Percentiles rank a stretch among this genome's conserved stretches.
Conservation (phyloP, 2,888 invertebrate genomes). For the Scaptomyza caliginosa region DNA sequence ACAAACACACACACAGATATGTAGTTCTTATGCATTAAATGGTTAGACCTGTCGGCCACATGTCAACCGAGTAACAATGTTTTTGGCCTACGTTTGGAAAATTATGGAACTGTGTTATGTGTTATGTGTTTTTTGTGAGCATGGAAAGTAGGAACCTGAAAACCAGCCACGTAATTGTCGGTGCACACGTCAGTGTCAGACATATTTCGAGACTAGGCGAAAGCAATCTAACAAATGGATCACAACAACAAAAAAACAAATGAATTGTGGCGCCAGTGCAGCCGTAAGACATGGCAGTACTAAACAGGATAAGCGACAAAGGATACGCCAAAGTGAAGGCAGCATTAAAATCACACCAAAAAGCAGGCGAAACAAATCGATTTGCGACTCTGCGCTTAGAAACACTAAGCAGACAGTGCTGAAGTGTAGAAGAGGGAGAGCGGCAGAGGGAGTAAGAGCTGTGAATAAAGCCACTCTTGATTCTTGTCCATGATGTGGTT, state of each 20-base stretch:
- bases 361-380: conserved; percentile 71
- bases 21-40: conserved; percentile 8
- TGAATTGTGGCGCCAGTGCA: conserved; percentile 33
- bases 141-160: conserved; percentile 1
- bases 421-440: not conserved
- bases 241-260: conserved; percentile 16
- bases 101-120: conserved; percentile 1
- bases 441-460: not conserved
- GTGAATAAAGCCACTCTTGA: not conserved
- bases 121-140: not conserved
- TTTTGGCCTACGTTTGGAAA: conserved; percentile 11
- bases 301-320: conserved; percentile 25
- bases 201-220: conserved; percentile 26
- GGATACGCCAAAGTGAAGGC: conserved; percentile 14
- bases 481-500: not conserved
- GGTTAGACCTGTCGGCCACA: conserved; percentile 59
- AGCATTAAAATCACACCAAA: conserved; percentile 53
- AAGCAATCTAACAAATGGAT: conserved; percentile 32
- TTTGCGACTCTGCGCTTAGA: conserved; percentile 30
- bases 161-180: conserved; percentile 45
- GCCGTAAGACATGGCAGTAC: conserved; percentile 27
- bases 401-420: not conserved
- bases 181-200: conserved; percentile 62
- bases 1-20: conserved; percentile 9
- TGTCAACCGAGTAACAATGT: conserved; percentile 53